Evolutionary conservation across 2,888 invertebrate genomes (phyloP), one percentile per base, ranked within the genome.

Genomic region (Andrena camellia): DNA sequence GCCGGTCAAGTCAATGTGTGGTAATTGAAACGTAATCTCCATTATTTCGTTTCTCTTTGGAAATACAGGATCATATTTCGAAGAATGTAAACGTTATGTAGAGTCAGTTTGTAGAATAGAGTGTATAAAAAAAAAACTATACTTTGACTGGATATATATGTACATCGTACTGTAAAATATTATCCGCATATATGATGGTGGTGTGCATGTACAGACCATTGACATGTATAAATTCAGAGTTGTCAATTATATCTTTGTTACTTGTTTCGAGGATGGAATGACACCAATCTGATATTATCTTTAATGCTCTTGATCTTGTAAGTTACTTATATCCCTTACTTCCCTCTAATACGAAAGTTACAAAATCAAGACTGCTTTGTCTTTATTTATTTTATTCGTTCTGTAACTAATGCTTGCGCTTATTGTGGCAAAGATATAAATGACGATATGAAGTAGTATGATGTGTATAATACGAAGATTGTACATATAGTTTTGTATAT

Each of bases 401-500:
- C 23, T 23, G 69, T n/a, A 52, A 68, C 33, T 10, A 66, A 54
- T 68, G 33, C 48, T 59, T 60, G 31, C 68, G 57, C 48, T 54
- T 60, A 59, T 29, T 35, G 63, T 81, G 74, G 71, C 81, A 76
- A 86, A 84, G 85, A 83, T 84, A 82, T 88, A 80, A 86, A 80
- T 82, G 81, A 79, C 81, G 83, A 79, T 74, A 79, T 74, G 72
- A 77, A 78, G n/a, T 84, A 84, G 72, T 76, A 87, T 81, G 70
- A 83, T 78, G 83, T 92, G 90, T 90, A 90, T 90, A 87, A 87
- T 85, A 90, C 79, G 75, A 82, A 83, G 85, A 81, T 85, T 88
- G 89, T 92, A 90, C 90, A 91, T 85, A 92, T 91, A 91, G 79
- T 69, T 90, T 90, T 91, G 90, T 72, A 91, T 91, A 91, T 57